Evolutionary conservation across 2,888 invertebrate species (phyloP).

Genomic region (Fabriciana adippe): DNA sequence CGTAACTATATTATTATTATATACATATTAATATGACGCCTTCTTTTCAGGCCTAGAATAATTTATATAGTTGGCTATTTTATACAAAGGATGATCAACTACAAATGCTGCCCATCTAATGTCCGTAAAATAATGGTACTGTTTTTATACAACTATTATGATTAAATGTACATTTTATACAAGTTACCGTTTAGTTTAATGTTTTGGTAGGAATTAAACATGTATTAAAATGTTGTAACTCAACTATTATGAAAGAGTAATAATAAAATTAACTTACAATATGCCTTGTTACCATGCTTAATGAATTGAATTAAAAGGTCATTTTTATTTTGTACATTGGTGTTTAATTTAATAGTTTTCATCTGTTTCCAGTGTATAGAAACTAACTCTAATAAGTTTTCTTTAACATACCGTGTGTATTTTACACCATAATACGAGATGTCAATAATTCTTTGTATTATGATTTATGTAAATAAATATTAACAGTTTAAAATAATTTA

Average conservation of each 20-base stretch:
- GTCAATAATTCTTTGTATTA: too few species aligned
- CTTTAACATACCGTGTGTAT: conserved; percentile 7
- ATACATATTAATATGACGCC: conserved; percentile 31
- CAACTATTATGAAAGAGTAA: conserved; percentile 67
- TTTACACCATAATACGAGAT: too few species aligned
- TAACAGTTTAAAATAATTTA: too few species aligned
- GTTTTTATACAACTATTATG: conserved; percentile 71
- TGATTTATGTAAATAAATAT: too few species aligned
- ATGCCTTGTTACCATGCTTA: conserved; percentile 82
- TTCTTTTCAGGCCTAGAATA: conserved; percentile 72
- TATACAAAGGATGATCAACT: conserved; percentile 66
- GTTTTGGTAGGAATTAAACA: conserved; percentile 73
- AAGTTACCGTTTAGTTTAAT: conserved; percentile 80
- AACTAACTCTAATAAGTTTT: conserved; percentile 22
- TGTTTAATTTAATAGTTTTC: conserved; percentile 56
- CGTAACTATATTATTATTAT: conserved; percentile 1
- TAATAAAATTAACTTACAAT: conserved; percentile 67
- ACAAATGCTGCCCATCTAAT: conserved; percentile 66
- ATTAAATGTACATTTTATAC: conserved; percentile 78
- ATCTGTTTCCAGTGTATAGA: conserved; percentile 30
- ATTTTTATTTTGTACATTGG: conserved; percentile 78
- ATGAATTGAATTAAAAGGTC: conserved; percentile 80
- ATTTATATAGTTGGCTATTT: conserved; percentile 69
- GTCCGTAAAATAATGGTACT: conserved; percentile 66
- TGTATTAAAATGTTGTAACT: conserved; percentile 77